Evolutionary conservation across 2,888 invertebrate genomes (phyloP).

Genomic region (Drosophila cracens): DNA sequence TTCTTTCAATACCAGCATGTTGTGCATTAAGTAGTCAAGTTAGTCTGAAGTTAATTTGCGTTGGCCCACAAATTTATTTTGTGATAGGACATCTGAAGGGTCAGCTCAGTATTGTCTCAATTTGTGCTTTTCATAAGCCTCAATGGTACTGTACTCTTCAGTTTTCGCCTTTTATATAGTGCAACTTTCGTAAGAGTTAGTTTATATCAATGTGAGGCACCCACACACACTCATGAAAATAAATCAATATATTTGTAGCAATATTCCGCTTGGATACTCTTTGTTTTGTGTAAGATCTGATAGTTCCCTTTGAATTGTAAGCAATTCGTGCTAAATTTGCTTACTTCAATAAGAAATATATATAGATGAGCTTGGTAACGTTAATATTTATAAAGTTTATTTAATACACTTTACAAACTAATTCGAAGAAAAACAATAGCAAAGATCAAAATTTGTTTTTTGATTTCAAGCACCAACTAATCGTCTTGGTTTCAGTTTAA

Average conservation of each 20-base stretch:
- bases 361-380: neutral
- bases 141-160: conserved; percentile 7
- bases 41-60: conserved; percentile 45
- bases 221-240: conserved; percentile 20
- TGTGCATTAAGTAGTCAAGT: conserved; percentile 21
- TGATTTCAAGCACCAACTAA: conserved; percentile 15
- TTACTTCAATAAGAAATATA: neutral
- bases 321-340: neutral
- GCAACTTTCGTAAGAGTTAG: conserved; percentile 50
- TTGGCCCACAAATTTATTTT: conserved; percentile 12
- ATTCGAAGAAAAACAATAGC: neutral
- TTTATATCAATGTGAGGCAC: conserved; percentile 30
- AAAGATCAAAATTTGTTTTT: neutral
- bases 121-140: conserved; percentile 32
- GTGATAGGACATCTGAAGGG: conserved; percentile 16
- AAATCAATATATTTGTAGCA: neutral
- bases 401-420: neutral
- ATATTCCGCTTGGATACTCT: conserved; percentile 4
- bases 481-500: conserved; percentile 13
- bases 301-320: neutral
- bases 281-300: neutral
- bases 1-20: conserved; percentile 14
- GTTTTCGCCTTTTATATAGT: conserved; percentile 14
- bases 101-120: conserved; percentile 38
- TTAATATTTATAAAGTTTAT: neutral